phyloP scores from a whole-genome alignment of 2,113 vertebrate species.

The Ciconia maguari region DNA sequence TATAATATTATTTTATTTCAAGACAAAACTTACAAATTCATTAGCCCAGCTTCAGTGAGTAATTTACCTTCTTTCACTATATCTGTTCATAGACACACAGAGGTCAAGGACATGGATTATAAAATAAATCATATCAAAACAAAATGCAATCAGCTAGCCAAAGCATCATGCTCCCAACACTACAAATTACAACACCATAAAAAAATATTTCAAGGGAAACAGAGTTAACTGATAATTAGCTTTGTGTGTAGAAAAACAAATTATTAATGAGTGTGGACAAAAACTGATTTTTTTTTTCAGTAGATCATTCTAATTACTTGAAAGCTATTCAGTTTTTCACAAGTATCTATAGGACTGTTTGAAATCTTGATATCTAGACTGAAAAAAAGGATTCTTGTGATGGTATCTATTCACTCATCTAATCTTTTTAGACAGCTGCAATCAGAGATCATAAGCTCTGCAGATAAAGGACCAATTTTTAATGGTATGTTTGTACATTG shows the following conservation, averaged over 20 bases:
- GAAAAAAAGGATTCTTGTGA: not conserved
- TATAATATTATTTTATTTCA: not conserved
- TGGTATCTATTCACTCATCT: not conserved
- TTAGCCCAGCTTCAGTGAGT: not conserved
- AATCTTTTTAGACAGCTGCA: not conserved
- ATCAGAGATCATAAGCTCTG: not conserved
- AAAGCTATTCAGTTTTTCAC: not conserved
- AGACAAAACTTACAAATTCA: not conserved
- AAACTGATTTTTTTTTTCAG: not conserved
- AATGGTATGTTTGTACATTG: not conserved
- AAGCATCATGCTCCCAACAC: not conserved
- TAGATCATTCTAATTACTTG: not conserved
- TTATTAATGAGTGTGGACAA: not conserved
- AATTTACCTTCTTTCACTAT: not conserved
- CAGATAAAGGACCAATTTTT: not conserved
- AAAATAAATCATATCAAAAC: not conserved
- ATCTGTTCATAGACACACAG: not conserved
- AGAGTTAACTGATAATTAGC: not conserved
- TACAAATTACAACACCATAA: not conserved
- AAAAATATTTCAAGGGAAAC: not conserved
- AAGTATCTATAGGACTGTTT: not conserved
- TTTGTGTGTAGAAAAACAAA: not conserved
- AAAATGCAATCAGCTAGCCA: not conserved
- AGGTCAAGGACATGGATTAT: not conserved
- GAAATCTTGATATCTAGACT: not conserved